Base-by-base conservation (phyloP, 2,113 vertebrate genomes). In the Sula dactylatra region DNA sequence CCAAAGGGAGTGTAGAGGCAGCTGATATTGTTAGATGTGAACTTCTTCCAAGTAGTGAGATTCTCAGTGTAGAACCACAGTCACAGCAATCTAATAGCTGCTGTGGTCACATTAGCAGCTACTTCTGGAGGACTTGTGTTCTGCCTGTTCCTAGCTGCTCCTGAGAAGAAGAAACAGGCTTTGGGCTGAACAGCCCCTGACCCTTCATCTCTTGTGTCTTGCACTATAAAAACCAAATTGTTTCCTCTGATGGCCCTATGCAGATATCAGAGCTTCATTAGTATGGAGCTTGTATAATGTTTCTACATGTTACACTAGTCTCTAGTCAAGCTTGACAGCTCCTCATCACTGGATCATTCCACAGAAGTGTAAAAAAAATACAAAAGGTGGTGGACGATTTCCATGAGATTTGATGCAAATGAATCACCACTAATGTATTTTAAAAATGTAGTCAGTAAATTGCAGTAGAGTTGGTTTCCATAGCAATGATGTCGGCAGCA, bases 391-490 rank as follows among this genome's bases (percentile, higher is more conserved):
- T 90, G 54, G 54, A 54, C 0, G 0, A 82, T 90, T 91, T 95
- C 78, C 70, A 42, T 55, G 76, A 94, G 71, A 26, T 72, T 64
- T 70, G 24, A 82, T 89, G 92, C 16, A 89, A 89, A 93, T 84
- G 56, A 42, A 71, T 94, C n/a, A 89, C 50, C 73, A 25, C 72
- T 84, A 84, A 89, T 87, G 55, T 71, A 42, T 87, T 94, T 95
- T 88, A 40, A 74, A 91, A 78, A 21, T 22, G 61, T 16, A 88
- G 78, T 44, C 17, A 70, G 71, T 80, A 83, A 96, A 93, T 81
- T 77, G 64, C 94, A 67, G 64, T 32, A 55, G 71, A 70, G 47
- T 16, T 82, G 52, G 92, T 95, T 96, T 94, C 91, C 91, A 94
- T 85, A 69, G 95, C 78, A 87, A 94, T 69, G 38, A 22, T 77